These are phyloP conservation scores for Melieria omissa DNA, from an alignment of 2,888 invertebrate species.

Conservation along the genomic window DNA sequence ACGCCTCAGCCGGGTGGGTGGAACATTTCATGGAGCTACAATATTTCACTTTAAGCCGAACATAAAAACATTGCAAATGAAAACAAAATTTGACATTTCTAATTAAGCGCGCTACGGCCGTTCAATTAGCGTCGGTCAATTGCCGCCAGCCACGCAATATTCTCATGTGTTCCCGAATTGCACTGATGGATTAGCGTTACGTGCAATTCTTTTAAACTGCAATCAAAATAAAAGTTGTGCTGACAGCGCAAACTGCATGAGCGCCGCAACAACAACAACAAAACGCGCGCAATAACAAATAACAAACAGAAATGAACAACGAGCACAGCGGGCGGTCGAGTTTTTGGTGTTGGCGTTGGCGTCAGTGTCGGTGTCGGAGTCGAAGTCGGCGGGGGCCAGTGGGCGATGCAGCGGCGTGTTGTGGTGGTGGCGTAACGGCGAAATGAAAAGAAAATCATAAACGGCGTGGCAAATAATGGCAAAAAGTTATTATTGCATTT, in stretches of 20 bases:
- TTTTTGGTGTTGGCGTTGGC: background rate
- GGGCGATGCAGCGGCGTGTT: no score
- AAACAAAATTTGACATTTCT: conserved; percentile 17
- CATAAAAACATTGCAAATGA: no score
- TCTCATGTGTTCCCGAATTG: background rate
- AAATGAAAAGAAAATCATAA: conserved; percentile 16
- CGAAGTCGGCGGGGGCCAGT: no score
- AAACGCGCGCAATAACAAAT: background rate
- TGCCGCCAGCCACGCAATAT: conserved; percentile 56
- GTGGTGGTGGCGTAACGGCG: background rate
- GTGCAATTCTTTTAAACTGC: conserved; percentile 23
- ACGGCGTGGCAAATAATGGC: conserved; percentile 30
- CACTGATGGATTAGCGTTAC: conserved; percentile 25
- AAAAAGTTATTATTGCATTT: conserved; percentile 34
- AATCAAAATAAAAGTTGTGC: conserved; percentile 17
- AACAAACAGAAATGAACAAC: background rate
- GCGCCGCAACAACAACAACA: conserved; percentile 1
- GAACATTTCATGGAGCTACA: no score
- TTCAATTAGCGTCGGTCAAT: conserved; percentile 61
- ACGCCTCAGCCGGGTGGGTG: no score
- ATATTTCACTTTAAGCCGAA: no score
- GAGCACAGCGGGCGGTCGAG: background rate
- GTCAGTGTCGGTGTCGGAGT: no score
- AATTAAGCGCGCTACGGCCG: conserved; percentile 58
- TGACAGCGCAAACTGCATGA: background rate